Conservation (phyloP, 1,140 invertebrate species). For the Drosophila ogumai region DNA sequence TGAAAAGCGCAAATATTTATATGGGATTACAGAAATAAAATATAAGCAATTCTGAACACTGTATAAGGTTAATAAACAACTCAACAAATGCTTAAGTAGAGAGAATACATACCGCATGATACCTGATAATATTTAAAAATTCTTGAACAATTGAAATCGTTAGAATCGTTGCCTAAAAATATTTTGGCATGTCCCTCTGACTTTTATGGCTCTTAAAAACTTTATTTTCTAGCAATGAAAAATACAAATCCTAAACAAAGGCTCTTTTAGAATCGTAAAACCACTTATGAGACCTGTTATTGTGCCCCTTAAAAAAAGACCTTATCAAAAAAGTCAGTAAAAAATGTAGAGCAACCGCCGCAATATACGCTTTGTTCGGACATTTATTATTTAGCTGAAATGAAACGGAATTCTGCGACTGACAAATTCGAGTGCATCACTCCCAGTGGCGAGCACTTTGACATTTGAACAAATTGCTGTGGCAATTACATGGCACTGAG, state of each 20-base stretch:
- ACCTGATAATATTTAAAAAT: not conserved
- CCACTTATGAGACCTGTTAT: not conserved
- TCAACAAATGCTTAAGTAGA: no score
- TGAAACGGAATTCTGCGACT: slow-evolving; percentile 9
- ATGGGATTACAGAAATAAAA: no score
- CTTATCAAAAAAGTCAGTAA: slow-evolving; percentile 1
- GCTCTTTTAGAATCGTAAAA: not conserved
- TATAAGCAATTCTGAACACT: no score
- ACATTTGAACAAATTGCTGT: slow-evolving; percentile 76
- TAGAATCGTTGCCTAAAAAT: not conserved
- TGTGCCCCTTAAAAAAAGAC: not conserved
- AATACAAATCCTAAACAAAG: not conserved
- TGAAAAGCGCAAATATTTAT: not conserved
- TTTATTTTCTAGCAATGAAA: not conserved
- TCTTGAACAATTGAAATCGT: not conserved
- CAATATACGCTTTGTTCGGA: slow-evolving; percentile 9
- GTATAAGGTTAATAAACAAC: no score
- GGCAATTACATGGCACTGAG: slow-evolving; percentile 71
- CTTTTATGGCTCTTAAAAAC: not conserved
- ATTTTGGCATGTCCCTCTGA: not conserved
- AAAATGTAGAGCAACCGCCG: slow-evolving; percentile 3
- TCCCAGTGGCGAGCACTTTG: slow-evolving; percentile 38
- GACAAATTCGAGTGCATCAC: slow-evolving; percentile 59
- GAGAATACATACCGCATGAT: not conserved
- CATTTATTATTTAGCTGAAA: slow-evolving; percentile 31